A percentile compares a stretch with the other conserved stretches of the same genome.
Conservation (phyloP, 2,888 invertebrate genomes). For the Eristalis intricaria region DNA sequence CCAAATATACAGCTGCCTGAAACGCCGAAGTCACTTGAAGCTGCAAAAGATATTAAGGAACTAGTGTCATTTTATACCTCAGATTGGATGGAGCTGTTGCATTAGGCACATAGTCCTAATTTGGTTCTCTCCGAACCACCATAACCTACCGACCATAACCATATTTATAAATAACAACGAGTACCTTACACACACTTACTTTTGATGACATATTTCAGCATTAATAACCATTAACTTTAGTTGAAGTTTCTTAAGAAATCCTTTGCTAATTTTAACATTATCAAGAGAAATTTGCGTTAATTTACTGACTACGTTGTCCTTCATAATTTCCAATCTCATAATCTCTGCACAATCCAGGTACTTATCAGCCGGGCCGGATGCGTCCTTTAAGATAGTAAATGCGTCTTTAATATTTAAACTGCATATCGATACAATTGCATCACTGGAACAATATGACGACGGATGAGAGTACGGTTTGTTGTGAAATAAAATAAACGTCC, state of each 20-base stretch:
- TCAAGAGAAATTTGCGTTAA: constrained; percentile 66
- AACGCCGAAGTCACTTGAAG: no score
- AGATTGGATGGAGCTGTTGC: no score
- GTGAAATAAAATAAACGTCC: constrained; percentile 75
- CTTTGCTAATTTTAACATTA: constrained; percentile 69
- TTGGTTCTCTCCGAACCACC: no score
- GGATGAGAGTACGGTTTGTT: constrained; percentile 74
- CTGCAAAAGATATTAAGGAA: no score
- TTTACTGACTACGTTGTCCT: constrained; percentile 66
- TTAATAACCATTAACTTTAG: constrained; percentile 74
- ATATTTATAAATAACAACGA: not conserved
- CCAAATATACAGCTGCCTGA: no score
- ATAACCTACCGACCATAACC: no score
- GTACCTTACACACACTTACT: constrained; percentile 63
- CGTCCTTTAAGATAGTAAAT: constrained; percentile 67
- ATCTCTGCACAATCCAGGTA: constrained; percentile 75
- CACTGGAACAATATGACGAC: constrained; percentile 36
- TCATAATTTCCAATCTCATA: constrained; percentile 75
- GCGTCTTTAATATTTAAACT: constrained; percentile 72
- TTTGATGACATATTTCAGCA: constrained; percentile 64
- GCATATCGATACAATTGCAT: constrained; percentile 73
- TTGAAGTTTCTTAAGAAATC: constrained; percentile 75
- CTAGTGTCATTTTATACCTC: no score
- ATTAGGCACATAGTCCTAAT: no score
- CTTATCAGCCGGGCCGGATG: constrained; percentile 51